These are phyloP conservation scores for Hirudo medicinalis DNA, from an alignment of 1,140 invertebrate genomes.

Conservation along the genomic window DNA sequence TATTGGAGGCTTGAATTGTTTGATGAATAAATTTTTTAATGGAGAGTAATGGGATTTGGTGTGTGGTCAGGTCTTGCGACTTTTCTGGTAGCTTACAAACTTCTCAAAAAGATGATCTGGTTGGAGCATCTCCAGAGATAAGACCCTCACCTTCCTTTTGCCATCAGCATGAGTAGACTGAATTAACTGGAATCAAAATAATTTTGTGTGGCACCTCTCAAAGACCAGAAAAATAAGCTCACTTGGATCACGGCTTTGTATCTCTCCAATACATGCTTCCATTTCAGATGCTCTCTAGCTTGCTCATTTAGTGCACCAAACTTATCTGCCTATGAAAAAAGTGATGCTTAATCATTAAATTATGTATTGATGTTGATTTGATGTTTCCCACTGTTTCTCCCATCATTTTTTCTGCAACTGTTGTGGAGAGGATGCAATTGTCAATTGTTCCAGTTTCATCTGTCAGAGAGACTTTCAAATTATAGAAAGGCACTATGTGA, in stretches of 20 bases:
- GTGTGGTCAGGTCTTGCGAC: too few species aligned
- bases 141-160: background rate
- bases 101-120: background rate
- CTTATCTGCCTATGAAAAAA: background rate
- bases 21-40: too few species aligned
- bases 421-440: background rate
- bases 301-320: background rate
- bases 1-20: too few species aligned
- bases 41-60: too few species aligned
- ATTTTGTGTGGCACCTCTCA: background rate
- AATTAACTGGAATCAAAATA: background rate
- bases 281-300: background rate
- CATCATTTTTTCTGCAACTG: constrained; percentile 6
- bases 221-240: background rate
- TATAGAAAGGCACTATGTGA: background rate
- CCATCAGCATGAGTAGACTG: background rate
- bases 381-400: background rate
- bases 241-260: background rate
- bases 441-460: background rate
- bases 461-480: background rate
- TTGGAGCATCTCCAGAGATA: background rate
- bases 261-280: background rate
- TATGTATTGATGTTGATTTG: background rate
- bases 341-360: background rate
- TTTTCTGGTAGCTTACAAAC: background rate